Percentiles rank a stretch among this genome's conserved stretches.
Evolutionary conservation across 2,113 vertebrate species (phyloP).

Genomic region (Amphiprion ocellaris): DNA sequence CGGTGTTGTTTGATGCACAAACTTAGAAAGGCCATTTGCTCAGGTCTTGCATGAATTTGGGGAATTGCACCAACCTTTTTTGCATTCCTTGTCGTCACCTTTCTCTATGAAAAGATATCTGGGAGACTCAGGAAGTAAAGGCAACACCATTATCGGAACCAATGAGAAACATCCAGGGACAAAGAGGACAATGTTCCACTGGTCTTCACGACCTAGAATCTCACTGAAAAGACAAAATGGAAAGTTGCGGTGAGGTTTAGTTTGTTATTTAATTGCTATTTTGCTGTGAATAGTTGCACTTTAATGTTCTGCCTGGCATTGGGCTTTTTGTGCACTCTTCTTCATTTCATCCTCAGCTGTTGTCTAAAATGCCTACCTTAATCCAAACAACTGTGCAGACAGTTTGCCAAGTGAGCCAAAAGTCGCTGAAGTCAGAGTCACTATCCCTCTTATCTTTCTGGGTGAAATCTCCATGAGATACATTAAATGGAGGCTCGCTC

Average conservation of each 20-base stretch:
- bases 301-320: background rate
- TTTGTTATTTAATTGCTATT: background rate
- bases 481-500: conserved; percentile 59
- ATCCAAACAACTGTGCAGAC: conserved; percentile 77
- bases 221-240: conserved; percentile 68
- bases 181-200: conserved; percentile 82
- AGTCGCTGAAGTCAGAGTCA: conserved; percentile 68
- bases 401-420: conserved; percentile 81
- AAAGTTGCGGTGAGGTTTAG: background rate
- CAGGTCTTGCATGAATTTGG: background rate
- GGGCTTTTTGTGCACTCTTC: background rate
- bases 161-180: conserved; percentile 70
- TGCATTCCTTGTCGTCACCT: conserved; percentile 72
- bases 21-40: no score
- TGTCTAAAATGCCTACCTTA: conserved; percentile 67
- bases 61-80: conserved; percentile 73
- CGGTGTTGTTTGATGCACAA: background rate
- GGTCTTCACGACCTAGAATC: conserved; percentile 78
- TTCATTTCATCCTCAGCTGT: no score
- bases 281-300: background rate
- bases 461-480: conserved; percentile 84
- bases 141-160: conserved; percentile 72
- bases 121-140: conserved; percentile 83
- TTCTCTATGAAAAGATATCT: conserved; percentile 85
- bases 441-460: conserved; percentile 74